phyloP scores from a whole-genome alignment of 2,888 invertebrate genomes.

The Agonopterix arenella region DNA sequence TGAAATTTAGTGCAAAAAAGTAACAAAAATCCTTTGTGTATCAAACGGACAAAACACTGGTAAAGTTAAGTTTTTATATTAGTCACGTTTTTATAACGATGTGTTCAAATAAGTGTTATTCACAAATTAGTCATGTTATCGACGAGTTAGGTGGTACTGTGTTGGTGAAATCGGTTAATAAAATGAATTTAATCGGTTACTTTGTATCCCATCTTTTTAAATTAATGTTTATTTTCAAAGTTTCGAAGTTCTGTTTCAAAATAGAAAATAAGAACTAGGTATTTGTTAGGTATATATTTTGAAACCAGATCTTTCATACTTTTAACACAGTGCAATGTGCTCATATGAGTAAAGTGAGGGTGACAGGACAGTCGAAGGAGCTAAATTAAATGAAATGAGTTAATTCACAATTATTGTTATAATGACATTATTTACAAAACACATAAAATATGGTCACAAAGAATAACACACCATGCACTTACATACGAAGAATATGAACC shows the following conservation, averaged over 20 bases:
- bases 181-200: background rate
- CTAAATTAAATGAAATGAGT: constrained; percentile 70
- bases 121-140: constrained; percentile 50
- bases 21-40: constrained; percentile 9
- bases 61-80: constrained; percentile 7
- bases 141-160: constrained; percentile 7
- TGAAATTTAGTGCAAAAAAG: constrained; percentile 54
- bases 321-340: constrained; percentile 14
- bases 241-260: too few relatives aligned
- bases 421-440: constrained; percentile 72
- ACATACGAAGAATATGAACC: constrained; percentile 56
- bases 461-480: constrained; percentile 76
- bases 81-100: constrained; percentile 11
- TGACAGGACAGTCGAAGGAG: constrained; percentile 54
- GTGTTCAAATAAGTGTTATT: constrained; percentile 18
- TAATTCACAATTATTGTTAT: constrained; percentile 68
- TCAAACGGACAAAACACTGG: constrained; percentile 1
- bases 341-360: constrained; percentile 47
- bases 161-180: background rate
- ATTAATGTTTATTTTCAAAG: too few relatives aligned
- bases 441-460: constrained; percentile 41
- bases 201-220: background rate
- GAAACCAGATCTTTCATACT: constrained; percentile 2
- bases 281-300: background rate
- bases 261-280: background rate